These are phyloP conservation scores for Lichenostomus cassidix DNA, from an alignment of 2,113 vertebrate genomes.

Conservation along the genomic window DNA sequence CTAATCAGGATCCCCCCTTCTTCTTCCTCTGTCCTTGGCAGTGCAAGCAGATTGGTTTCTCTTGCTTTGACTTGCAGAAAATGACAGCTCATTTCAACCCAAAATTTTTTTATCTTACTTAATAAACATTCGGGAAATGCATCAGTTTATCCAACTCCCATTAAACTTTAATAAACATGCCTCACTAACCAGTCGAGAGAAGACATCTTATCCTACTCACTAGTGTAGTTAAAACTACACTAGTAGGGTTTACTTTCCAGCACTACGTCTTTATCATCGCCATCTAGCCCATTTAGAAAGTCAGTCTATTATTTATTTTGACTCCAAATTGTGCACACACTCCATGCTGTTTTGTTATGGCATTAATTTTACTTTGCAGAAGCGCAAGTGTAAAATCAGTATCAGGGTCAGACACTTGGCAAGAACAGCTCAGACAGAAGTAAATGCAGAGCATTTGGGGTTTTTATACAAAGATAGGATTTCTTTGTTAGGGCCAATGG, in stretches of 20 bases:
- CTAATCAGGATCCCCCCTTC: background rate
- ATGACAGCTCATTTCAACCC: background rate
- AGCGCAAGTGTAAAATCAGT: background rate
- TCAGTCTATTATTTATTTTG: background rate
- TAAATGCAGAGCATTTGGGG: accelerated
- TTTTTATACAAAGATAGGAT: accelerated
- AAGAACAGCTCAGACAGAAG: background rate
- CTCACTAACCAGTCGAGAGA: background rate
- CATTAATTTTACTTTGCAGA: background rate
- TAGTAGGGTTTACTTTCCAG: background rate
- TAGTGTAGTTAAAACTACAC: background rate
- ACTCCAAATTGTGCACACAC: background rate
- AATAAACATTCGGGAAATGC: background rate
- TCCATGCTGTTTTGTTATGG: background rate
- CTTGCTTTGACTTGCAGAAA: background rate
- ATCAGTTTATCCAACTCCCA: background rate
- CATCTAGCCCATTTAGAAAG: background rate
- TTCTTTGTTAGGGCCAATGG: background rate
- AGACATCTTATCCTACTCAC: background rate
- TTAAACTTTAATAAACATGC: background rate
- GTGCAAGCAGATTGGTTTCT: background rate
- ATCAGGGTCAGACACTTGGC: background rate
- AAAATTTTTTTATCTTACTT: background rate
- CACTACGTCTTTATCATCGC: background rate
- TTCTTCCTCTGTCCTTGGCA: background rate